Base-by-base conservation (phyloP, 2,888 invertebrate species). In the Zonitis immaculata region DNA sequence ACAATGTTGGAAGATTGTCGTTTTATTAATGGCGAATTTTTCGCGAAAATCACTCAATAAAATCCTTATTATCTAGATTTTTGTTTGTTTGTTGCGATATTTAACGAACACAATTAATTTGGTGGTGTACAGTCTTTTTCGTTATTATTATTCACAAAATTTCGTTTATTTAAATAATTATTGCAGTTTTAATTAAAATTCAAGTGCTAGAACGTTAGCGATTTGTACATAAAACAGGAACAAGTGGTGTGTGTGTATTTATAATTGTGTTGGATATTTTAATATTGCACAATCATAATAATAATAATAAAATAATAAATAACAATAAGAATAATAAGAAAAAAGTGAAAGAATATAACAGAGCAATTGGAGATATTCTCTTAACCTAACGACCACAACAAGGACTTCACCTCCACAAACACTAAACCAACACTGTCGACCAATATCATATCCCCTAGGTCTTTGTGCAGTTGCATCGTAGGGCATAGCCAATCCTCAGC, bases 371-470 rank as follows among this genome's bases (percentile, higher is more conserved):
- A 57, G 54, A 61, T 53, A 45, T 35, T 48, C 32, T 54, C 58
- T 63, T 66, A 68, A 68, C 64, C 66, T 69, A 72, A 75, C 75
- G 74, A 75, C 70, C 73, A 76, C 75, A 73, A 76, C 73, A 73
- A n/a, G 71, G 64, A 76, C 74, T 71, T 68, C 74, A 75, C 74
- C 71, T 71, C 66, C 73, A 76, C 75, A 74, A 74, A 67, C 74
- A 75, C 72, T 69, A 71, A 73, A 75, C 72, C 71, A 73, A 73
- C 74, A 75, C 74, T 75, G 74, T 67, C 64, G 63, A 60, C 62
- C 63, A 65, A 55, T 67, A 62, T 61, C 66, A 59, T 66, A 62
- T 66, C 65, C 65, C 65, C 65, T 66, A 67, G 65, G 71, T 71
- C 69, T 70, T 71, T 71, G 69, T 72, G 70, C 70, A 72, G 68